These are phyloP conservation scores for Reinhardtius hippoglossoides DNA, from an alignment of 2,113 vertebrate genomes.

Conservation along the genomic window DNA sequence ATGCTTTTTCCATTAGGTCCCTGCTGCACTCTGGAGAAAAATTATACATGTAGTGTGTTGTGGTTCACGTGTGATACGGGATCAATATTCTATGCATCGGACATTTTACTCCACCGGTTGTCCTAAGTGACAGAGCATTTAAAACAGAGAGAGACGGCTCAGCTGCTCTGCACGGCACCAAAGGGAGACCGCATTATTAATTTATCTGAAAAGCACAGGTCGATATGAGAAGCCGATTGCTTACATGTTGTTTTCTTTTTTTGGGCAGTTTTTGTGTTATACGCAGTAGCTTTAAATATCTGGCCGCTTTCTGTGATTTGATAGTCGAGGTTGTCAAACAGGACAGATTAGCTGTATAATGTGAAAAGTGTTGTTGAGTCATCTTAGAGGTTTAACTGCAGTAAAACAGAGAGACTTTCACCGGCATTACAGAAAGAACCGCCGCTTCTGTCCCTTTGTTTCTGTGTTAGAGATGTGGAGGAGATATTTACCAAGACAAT, in stretches of 20 bases:
- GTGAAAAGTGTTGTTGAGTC: neutral
- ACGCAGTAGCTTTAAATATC: constrained; percentile 32
- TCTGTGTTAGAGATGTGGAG: constrained; percentile 67
- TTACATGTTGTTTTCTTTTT: constrained; percentile 51
- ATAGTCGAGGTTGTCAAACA: constrained; percentile 11
- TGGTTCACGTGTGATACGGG: constrained; percentile 59
- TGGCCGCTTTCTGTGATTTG: constrained; percentile 5
- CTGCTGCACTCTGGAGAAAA: constrained; percentile 55
- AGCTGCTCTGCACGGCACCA: constrained; percentile 57
- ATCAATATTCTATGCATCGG: constrained; percentile 76
- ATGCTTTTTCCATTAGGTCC: constrained; percentile 64
- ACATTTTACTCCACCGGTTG: constrained; percentile 76
- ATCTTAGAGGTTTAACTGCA: neutral
- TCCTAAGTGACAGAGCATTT: constrained; percentile 78
- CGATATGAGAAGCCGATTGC: constrained; percentile 67
- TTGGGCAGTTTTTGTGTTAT: constrained; percentile 40
- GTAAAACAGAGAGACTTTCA: constrained; percentile 27
- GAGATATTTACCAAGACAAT: constrained; percentile 78
- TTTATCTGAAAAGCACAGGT: constrained; percentile 77
- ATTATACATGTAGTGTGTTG: constrained; percentile 56
- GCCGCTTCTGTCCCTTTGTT: constrained; percentile 56
- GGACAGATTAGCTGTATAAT: neutral
- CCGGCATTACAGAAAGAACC: constrained; percentile 27
- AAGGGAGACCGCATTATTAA: constrained; percentile 75
- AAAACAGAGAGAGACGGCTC: constrained; percentile 66